Evolutionary conservation across 2,888 invertebrate species (phyloP).

Genomic region (Argyra leucocephala): DNA sequence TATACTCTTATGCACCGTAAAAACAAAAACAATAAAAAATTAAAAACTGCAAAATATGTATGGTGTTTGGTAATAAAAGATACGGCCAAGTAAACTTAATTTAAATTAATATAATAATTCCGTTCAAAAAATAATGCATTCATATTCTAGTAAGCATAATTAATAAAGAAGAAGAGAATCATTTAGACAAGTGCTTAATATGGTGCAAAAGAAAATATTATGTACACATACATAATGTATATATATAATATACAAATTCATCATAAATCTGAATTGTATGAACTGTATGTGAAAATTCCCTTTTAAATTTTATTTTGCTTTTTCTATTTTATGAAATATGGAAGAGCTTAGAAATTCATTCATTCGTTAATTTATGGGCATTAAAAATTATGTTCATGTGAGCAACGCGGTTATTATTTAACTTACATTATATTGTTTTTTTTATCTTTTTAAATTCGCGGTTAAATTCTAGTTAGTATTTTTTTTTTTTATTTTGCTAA

Average conservation of each 20-base stretch:
- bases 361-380: background rate
- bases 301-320: background rate
- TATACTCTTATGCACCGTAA: too few relatives aligned
- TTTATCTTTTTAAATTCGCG: background rate
- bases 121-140: background rate
- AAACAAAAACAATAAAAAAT: too few relatives aligned
- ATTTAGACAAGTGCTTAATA: too few relatives aligned
- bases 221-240: too few relatives aligned
- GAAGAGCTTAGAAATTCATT: background rate
- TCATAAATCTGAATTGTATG: too few relatives aligned
- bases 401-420: background rate
- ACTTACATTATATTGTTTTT: background rate
- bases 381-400: conserved; percentile 4
- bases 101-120: background rate
- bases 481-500: too few relatives aligned
- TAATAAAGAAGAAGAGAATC: too few relatives aligned
- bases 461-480: background rate
- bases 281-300: too few relatives aligned
- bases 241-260: too few relatives aligned
- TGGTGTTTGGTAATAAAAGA: background rate
- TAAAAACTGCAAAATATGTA: too few relatives aligned
- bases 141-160: too few relatives aligned
- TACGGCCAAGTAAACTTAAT: background rate
- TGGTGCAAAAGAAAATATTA: too few relatives aligned
- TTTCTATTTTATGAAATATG: background rate